Conservation (phyloP, 2,888 invertebrate genomes). For the Eristalis tenax region DNA sequence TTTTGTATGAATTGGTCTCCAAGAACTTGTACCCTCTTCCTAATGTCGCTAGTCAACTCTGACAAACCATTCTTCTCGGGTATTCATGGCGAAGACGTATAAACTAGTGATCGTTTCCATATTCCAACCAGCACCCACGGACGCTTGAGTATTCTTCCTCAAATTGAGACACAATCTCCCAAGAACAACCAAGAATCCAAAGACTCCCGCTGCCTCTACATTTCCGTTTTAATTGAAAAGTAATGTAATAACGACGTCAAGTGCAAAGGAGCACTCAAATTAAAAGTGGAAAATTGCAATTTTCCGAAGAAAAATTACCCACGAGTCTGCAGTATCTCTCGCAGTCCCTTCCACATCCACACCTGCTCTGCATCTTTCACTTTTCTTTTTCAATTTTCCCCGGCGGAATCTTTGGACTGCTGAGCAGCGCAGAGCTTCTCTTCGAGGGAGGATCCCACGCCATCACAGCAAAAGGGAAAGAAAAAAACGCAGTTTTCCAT, state of each 20-base stretch:
- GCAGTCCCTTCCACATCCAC: background rate
- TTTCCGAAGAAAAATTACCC: constrained; percentile 46
- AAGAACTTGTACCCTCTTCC: too few species aligned
- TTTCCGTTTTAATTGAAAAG: constrained; percentile 41
- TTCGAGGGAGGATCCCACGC: constrained; percentile 19
- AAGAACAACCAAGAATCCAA: background rate
- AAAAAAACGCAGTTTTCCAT: constrained; percentile 19
- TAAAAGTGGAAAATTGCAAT: constrained; percentile 62
- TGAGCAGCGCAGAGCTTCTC: constrained; percentile 3
- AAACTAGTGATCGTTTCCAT: too few species aligned
- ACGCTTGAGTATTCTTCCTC: background rate
- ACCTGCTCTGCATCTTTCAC: constrained; percentile 12
- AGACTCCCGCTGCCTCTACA: background rate
- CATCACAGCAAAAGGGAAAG: background rate
- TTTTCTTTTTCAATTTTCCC: constrained; percentile 56
- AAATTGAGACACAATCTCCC: constrained; percentile 32
- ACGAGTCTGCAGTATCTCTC: constrained; percentile 8
- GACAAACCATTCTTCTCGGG: too few species aligned
- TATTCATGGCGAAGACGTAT: too few species aligned
- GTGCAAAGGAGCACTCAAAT: constrained; percentile 30
- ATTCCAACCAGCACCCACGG: too few species aligned
- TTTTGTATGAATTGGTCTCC: too few species aligned
- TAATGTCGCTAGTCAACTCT: too few species aligned
- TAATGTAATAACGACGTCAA: constrained; percentile 52
- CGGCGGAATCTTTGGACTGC: constrained; percentile 5